Evolutionary conservation across 53 echinoderm and acorn worm genomes (phyloP), one percentile per base, ranked within the genome.

Genomic region (Arbacia lixula): DNA sequence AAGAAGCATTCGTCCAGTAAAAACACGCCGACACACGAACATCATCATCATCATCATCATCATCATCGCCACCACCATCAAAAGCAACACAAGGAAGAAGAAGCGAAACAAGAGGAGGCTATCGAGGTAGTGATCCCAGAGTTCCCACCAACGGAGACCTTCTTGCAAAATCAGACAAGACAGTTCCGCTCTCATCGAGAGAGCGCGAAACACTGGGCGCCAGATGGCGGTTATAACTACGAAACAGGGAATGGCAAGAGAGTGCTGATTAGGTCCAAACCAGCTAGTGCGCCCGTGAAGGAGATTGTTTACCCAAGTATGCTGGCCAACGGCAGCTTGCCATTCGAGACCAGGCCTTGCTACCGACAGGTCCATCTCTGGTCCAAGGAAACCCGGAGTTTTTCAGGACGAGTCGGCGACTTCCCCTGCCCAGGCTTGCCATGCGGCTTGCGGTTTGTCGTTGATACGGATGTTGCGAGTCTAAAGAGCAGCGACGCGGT

Each of bases 401-500:
- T 63, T 22, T 81, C 82, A 4, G n/a, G 62, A 1, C 46, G 64
- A 14, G 37, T 37, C 11, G 57, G 60, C 6, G 78, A 77, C 6
- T 81, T 63, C 20, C 16, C 43, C 11, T 81, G 82, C 20, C 64
- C 82, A 8, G 82, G 82, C 6, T 26, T 81, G 32, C 42, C 41
- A 1, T 81, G 82, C n/a, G 82, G 64, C 2, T 17, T 81, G 8
- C 41, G 64, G 31, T 58, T 42, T 8, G 64, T 81, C 12, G 63
- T 63, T 2, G 52, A 81, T 32, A 64, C 36, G 16, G 60, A 56
- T 4, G 28, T 71, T 9, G 26, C 10, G 30, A 81, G 38, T 3
- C 29, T 63, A 10, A 40, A 63, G 82, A 63, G 31, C 20, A 81
- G 82, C 24, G 63, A 81, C 46, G 82, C 82, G 10, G 64, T 81